Evolutionary conservation across 2,113 vertebrate genomes (phyloP), one percentile per base, ranked within the genome.

Genomic region (Panthera uncia): DNA sequence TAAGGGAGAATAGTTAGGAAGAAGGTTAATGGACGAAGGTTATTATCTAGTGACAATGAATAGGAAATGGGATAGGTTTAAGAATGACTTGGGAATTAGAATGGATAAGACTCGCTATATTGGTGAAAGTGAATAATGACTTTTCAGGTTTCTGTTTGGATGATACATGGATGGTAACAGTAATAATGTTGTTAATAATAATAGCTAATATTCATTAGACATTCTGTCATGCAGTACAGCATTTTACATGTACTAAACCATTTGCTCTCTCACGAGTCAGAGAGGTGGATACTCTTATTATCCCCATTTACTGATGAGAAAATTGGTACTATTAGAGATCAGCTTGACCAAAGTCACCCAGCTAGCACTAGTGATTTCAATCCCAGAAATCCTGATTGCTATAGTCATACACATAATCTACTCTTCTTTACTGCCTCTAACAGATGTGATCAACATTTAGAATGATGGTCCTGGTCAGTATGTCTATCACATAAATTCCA

Each of bases 51-150:
- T 74, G 71, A 61, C 48, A 92, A n/a, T 79, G 19, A 93, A 85
- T 69, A 91, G n/a, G 13, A 84, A 15, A 93, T 66, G 65, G 45
- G 57, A 63, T 31, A 69, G n/a, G 94, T 73, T 89, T 93, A 86
- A 86, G 73, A 97, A 63, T 91, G 82, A 76, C 57, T 89, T 89
- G 29, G 63, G 36, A 92, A 89, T 83, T 87, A 83, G n/a, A 89
- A 94, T 66, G 16, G 15, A 33, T 63, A 74, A 41, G 73, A 92
- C 23, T 79, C 94, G 45, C 41, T 78, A 84, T 25, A 61, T 45
- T 92, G 84, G 48, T 73, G 16, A 74, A 27, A 91, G 31, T 96
- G 85, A 91, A 87, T 90, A 69, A 48, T 16, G 71, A 86, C 33
- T 85, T 95, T 85, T 27, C 68, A 81, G 45, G 8, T 92, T 96